Base-by-base conservation (phyloP, 1,140 invertebrate species). In the Musca domestica region DNA sequence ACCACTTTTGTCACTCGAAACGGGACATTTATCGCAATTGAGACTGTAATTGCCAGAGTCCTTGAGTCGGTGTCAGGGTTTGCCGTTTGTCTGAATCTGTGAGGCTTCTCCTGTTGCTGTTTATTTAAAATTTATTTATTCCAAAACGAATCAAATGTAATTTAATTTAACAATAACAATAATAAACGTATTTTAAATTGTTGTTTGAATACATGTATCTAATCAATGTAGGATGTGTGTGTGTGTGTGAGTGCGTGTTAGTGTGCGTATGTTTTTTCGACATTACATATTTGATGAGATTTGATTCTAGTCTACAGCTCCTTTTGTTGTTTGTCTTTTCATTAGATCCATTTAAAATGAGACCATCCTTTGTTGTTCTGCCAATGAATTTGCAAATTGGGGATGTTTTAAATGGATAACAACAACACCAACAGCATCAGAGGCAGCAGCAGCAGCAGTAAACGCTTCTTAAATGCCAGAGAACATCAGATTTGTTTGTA, bases 121-220 rank as follows among this genome's bases (percentile, higher is more conserved):
- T 61, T 61, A 61, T 61, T 61, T 61, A 61, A 30, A 61, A 61
- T 61, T 27, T 58, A 61, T 61, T 61, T 61, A 61, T 41, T 41
- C 34, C 56, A 34, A 61, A 61, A 34, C 34, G 56, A 61, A 23
- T 61, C 30, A 61, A 61, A 61, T 61, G 56, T 61, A 61, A 61
- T 61, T 61, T 61, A 61, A 61, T 61, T 61, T 61, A 61, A 61
- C 56, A 61, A 61, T 61, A 61, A 61, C 34, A 61, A 27, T 61
- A 34, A 61, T 17, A 61, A 41, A 61, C 34, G 56, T 41, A 9
- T 61, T 61, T 34, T 20, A 61, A 23, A 58, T 58, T 58, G 15
- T 58, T 58, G 15, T 58, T 58, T 58, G 54, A 58, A 30, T 58
- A 58, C 20, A 56, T 23, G 27, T 54, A 54, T 30, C 47, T 48